Evolutionary conservation across 2,113 vertebrate species (phyloP).

Genomic region (Pseudopodoces humilis): DNA sequence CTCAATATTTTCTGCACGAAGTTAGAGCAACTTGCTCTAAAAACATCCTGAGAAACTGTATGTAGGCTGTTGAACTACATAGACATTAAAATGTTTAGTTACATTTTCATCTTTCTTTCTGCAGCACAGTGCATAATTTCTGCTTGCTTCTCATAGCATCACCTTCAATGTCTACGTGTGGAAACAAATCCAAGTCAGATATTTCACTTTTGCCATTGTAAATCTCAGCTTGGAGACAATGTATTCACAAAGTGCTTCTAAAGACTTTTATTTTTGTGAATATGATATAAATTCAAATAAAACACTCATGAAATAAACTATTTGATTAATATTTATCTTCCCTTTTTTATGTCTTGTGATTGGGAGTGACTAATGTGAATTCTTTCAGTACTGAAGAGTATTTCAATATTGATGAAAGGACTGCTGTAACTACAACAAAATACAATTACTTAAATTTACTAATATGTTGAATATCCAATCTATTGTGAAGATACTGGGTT

Average conservation of each 20-base stretch:
- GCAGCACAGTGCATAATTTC: slow-evolving; percentile 27
- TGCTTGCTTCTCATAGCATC: slow-evolving; percentile 53
- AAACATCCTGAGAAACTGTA: slow-evolving; percentile 12
- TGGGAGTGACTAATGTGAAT: background rate
- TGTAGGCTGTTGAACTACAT: slow-evolving; percentile 33
- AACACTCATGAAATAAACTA: slow-evolving; percentile 30
- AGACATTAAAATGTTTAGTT: slow-evolving; percentile 24
- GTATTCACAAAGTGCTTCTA: slow-evolving; percentile 63
- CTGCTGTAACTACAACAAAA: background rate
- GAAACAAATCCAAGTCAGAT: slow-evolving; percentile 33
- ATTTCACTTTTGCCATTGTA: slow-evolving; percentile 39
- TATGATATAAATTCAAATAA: slow-evolving; percentile 71
- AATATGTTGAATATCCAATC: background rate
- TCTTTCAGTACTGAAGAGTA: background rate
- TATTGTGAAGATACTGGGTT: background rate
- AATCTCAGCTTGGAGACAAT: slow-evolving; percentile 48
- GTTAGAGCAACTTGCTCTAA: background rate
- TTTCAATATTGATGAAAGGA: background rate
- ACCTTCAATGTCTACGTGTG: background rate
- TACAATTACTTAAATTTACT: background rate
- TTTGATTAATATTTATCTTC: slow-evolving; percentile 9
- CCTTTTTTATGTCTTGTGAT: background rate
- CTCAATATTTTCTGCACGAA: slow-evolving; percentile 34
- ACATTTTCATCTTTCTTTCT: slow-evolving; percentile 42
- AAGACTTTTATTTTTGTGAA: slow-evolving; percentile 61